These are phyloP conservation scores for Zootermopsis nevadensis DNA, from an alignment of 2,888 invertebrate species.

Conservation along the genomic window DNA sequence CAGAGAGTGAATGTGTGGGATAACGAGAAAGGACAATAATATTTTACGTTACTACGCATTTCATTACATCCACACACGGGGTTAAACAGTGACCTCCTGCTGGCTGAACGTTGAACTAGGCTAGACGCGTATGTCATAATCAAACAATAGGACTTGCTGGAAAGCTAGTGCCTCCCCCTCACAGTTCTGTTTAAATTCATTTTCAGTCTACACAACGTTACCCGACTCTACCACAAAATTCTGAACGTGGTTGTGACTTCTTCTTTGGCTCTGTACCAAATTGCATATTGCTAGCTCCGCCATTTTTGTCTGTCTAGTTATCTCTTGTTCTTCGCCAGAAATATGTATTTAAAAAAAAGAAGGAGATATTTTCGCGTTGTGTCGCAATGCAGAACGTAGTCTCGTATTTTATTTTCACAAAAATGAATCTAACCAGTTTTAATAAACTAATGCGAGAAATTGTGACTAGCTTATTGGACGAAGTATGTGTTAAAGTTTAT, in stretches of 20 bases:
- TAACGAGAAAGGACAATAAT: background rate
- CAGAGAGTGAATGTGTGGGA: too few relatives aligned
- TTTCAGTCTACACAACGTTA: background rate
- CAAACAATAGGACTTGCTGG: background rate
- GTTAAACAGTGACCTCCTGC: background rate
- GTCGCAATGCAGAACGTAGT: constrained; percentile 28
- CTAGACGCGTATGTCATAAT: background rate
- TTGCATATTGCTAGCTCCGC: constrained; percentile 35
- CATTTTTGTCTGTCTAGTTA: constrained; percentile 41
- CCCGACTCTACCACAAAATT: background rate
- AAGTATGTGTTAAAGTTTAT: background rate
- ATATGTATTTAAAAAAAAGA: constrained; percentile 1
- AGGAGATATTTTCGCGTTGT: background rate
- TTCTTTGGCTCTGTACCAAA: constrained; percentile 32
- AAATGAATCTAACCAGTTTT: background rate
- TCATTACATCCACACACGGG: background rate
- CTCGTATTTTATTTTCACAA: background rate
- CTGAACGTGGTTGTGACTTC: background rate
- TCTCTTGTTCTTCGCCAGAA: constrained; percentile 11
- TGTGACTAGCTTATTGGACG: background rate
- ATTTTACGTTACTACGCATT: background rate
- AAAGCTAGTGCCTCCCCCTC: background rate
- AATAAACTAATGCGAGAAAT: background rate
- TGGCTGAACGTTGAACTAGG: background rate
- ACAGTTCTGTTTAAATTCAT: background rate